Percentiles rank a stretch among this genome's conserved stretches.
Evolutionary conservation across 92 coral and sea anemone genomes (phyloP).

Genomic region (Palythoa grandiflora): DNA sequence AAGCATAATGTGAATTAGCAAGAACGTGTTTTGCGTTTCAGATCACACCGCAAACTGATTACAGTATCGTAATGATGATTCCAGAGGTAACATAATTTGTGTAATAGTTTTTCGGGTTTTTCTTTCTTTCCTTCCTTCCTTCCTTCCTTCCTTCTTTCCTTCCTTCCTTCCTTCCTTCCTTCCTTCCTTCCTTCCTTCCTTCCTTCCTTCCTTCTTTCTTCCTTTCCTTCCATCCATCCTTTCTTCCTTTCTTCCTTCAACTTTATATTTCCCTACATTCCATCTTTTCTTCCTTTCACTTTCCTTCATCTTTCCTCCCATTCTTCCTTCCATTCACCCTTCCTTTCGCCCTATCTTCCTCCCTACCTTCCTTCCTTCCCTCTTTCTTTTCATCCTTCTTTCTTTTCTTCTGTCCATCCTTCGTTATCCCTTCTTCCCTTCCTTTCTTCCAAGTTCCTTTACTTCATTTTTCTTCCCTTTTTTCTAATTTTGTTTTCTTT

Average conservation of each 20-base stretch:
- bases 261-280: neutral
- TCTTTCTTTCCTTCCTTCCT: too few relatives aligned
- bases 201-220: too few relatives aligned
- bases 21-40: neutral
- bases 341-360: neutral
- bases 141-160: too few relatives aligned
- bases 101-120: neutral
- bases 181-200: too few relatives aligned
- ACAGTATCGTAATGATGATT: slow-evolving; percentile 25
- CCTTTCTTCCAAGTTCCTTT: neutral
- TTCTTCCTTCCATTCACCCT: neutral
- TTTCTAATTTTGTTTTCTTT: too few relatives aligned
- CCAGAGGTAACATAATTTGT: neutral
- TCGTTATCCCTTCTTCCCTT: neutral
- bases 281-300: neutral
- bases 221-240: too few relatives aligned
- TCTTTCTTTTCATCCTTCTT: neutral
- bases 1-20: neutral
- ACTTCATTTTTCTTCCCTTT: too few relatives aligned
- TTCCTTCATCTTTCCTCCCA: neutral
- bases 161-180: too few relatives aligned
- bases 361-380: neutral
- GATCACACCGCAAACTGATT: slow-evolving; percentile 31
- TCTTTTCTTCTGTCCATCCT: neutral
- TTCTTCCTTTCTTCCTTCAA: too few relatives aligned